Evolutionary conservation across 1,140 invertebrate genomes (phyloP).

Genomic region (Trachymyrmex cornetzi): DNA sequence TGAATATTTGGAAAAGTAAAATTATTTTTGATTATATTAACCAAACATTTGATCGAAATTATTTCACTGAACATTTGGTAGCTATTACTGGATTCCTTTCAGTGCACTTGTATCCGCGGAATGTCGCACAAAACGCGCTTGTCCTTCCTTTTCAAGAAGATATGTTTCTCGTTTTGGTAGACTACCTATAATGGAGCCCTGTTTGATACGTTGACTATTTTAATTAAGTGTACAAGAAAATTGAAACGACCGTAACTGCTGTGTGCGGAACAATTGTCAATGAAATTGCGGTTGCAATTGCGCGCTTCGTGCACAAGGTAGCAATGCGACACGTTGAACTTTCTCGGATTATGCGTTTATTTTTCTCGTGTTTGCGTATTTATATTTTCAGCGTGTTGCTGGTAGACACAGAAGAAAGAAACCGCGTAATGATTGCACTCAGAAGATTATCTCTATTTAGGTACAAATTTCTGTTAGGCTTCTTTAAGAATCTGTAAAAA

Average conservation of each 20-base stretch:
- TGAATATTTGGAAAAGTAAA: no score
- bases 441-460: constrained; percentile 15
- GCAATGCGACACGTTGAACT: not conserved
- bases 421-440: not conserved
- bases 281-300: constrained; percentile 64
- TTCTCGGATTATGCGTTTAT: constrained; percentile 41
- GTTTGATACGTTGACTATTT: constrained; percentile 44
- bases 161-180: constrained; percentile 46
- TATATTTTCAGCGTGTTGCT: constrained; percentile 22
- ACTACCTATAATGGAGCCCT: not conserved
- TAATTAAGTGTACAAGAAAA: constrained; percentile 60
- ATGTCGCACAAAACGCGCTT: constrained; percentile 10
- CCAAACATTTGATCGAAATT: no score
- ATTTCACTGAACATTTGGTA: no score
- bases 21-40: no score
- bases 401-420: constrained; percentile 40
- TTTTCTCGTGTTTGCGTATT: not conserved
- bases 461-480: not conserved
- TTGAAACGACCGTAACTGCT: not conserved
- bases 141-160: not conserved
- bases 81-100: no score
- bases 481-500: not conserved
- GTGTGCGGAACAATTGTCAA: constrained; percentile 64
- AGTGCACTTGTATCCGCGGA: not conserved
- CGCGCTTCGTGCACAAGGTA: not conserved